Percentiles rank a stretch among this genome's conserved stretches.
Evolutionary conservation across 2,888 invertebrate genomes (phyloP).

Genomic region (Dorcus parallelipipedus): DNA sequence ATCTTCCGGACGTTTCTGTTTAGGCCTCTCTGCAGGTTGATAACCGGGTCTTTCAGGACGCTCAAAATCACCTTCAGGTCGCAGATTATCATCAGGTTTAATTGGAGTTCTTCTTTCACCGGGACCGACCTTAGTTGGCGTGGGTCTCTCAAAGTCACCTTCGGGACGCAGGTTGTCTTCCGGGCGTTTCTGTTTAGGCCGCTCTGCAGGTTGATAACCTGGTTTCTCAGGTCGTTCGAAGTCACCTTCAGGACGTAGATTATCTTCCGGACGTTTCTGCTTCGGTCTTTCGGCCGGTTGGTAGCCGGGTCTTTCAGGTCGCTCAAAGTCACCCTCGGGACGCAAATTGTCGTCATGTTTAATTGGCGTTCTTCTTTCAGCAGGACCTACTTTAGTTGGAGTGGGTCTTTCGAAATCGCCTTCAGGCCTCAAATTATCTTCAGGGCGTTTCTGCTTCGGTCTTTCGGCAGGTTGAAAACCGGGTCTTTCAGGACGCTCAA

Average conservation of each 20-base stretch:
- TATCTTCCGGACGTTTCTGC: slow-evolving; percentile 49
- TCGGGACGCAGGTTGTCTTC: slow-evolving; percentile 59
- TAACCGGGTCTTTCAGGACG: slow-evolving; percentile 47
- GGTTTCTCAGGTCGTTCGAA: slow-evolving; percentile 47
- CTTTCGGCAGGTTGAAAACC: slow-evolving; percentile 43
- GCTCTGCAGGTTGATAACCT: slow-evolving; percentile 44
- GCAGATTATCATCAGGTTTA: slow-evolving; percentile 51
- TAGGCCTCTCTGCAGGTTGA: slow-evolving; percentile 51
- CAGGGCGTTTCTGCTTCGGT: slow-evolving; percentile 48
- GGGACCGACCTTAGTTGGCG: slow-evolving; percentile 45
- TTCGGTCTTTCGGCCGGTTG: slow-evolving; percentile 48
- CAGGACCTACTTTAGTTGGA: slow-evolving; percentile 49
- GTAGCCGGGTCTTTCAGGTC: slow-evolving; percentile 45
- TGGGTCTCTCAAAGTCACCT: slow-evolving; percentile 53
- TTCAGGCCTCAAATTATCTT: slow-evolving; percentile 51
- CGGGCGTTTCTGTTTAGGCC: slow-evolving; percentile 52
- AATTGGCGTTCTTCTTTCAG: slow-evolving; percentile 47
- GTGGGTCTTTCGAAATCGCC: slow-evolving; percentile 52
- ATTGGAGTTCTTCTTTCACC: slow-evolving; percentile 48
- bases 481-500: slow-evolving; percentile 48
- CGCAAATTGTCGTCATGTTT: slow-evolving; percentile 58
- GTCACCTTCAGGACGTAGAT: slow-evolving; percentile 46
- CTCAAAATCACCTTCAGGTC: slow-evolving; percentile 50
- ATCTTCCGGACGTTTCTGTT: slow-evolving; percentile 55
- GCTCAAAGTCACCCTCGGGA: slow-evolving; percentile 56